Evolutionary conservation across 2,888 invertebrate genomes (phyloP).

Genomic region (Platerodrilus igneus): DNA sequence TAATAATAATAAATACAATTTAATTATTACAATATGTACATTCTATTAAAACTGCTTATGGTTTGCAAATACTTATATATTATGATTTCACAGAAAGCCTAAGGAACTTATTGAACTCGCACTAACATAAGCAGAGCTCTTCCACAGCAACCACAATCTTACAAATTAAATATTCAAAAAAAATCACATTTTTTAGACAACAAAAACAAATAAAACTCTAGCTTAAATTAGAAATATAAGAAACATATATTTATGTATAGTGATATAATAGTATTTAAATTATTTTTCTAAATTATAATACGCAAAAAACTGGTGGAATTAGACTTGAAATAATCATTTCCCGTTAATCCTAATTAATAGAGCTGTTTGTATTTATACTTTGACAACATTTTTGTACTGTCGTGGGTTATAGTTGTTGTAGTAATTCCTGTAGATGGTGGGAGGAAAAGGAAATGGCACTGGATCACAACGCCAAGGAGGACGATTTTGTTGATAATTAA

Average conservation of each 20-base stretch:
- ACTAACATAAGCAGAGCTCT: slow-evolving; percentile 7
- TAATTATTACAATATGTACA: slow-evolving; percentile 29
- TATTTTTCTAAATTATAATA: slow-evolving; percentile 25
- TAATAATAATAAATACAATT: slow-evolving; percentile 34
- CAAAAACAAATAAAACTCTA: slow-evolving; percentile 27
- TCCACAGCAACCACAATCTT: not conserved
- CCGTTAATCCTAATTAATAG: slow-evolving; percentile 37
- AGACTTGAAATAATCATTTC: slow-evolving; percentile 34
- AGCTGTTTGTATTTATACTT: slow-evolving; percentile 40
- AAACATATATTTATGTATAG: slow-evolving; percentile 32
- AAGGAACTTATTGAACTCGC: slow-evolving; percentile 8
- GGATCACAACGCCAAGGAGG: slow-evolving; percentile 43
- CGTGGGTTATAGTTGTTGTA: slow-evolving; percentile 42
- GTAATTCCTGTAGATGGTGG: slow-evolving; percentile 40
- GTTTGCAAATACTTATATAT: slow-evolving; percentile 33
- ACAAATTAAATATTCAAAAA: slow-evolving; percentile 1
- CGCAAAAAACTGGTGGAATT: slow-evolving; percentile 23
- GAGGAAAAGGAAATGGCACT: slow-evolving; percentile 40
- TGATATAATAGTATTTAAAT: slow-evolving; percentile 31
- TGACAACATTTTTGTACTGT: slow-evolving; percentile 44
- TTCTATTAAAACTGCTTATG: slow-evolving; percentile 38
- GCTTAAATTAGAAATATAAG: slow-evolving; percentile 29
- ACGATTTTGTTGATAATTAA: slow-evolving; percentile 40
- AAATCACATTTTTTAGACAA: slow-evolving; percentile 1
- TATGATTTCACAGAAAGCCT: slow-evolving; percentile 12